A percentile compares a stretch with the other conserved stretches of the same genome.
Conservation (phyloP, 2,888 invertebrate species). For the Petrolisthes manimaculis region DNA sequence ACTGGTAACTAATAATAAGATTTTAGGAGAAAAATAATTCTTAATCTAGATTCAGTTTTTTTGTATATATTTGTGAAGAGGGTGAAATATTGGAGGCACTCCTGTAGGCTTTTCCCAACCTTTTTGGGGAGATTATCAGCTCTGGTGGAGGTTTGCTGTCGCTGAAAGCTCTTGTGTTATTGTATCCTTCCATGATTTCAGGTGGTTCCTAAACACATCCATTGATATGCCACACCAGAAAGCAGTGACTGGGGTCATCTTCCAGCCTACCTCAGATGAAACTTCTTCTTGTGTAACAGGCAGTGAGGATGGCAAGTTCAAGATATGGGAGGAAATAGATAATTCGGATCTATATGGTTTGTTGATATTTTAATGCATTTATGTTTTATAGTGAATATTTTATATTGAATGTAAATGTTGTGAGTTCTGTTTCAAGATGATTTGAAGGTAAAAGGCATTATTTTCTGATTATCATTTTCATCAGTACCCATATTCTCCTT, state of each 20-base stretch:
- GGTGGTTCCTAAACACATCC: slow-evolving; percentile 57
- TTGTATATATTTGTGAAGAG: too few relatives aligned
- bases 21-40: too few relatives aligned
- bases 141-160: background rate
- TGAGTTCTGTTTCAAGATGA: too few relatives aligned
- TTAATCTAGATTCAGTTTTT: too few relatives aligned
- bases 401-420: too few relatives aligned
- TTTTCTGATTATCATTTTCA: slow-evolving; percentile 2
- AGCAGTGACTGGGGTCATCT: slow-evolving; percentile 35
- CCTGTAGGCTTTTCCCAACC: background rate
- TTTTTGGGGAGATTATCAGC: background rate
- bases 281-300: slow-evolving; percentile 35
- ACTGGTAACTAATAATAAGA: too few relatives aligned
- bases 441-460: background rate
- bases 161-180: background rate
- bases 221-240: slow-evolving; percentile 54
- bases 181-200: background rate
- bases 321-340: slow-evolving; percentile 52
- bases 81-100: too few relatives aligned
- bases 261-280: slow-evolving; percentile 21
- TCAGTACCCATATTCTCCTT: background rate
- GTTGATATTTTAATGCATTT: background rate
- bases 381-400: too few relatives aligned
- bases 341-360: slow-evolving; percentile 47
- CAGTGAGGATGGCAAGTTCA: slow-evolving; percentile 54